Percentiles rank a stretch among this genome's conserved stretches.
phyloP scores from a whole-genome alignment of 2,113 vertebrate species.

The Sturnira hondurensis region DNA sequence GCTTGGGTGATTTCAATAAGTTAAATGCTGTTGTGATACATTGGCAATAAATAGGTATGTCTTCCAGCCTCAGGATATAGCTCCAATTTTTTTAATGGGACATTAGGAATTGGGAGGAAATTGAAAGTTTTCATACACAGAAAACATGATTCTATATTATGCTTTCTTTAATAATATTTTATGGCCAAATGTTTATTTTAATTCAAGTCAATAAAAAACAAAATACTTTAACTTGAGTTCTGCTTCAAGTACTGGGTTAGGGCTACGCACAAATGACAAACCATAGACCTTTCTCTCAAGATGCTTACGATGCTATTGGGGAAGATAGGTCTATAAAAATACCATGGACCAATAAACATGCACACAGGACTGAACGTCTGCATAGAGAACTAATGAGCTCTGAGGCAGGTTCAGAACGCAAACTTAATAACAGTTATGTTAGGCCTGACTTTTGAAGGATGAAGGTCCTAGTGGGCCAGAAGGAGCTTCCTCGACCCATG shows the following conservation, averaged over 20 bases:
- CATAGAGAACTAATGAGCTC: neutral
- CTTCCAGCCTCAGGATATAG: neutral
- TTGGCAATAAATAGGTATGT: neutral
- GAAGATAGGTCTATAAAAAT: neutral
- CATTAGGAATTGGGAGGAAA: constrained; percentile 1
- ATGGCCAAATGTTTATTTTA: neutral
- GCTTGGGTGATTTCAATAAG: neutral
- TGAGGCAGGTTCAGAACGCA: neutral
- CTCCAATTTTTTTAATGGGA: neutral
- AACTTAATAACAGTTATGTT: neutral
- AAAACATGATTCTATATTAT: neutral
- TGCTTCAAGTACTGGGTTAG: neutral
- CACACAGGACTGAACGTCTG: neutral
- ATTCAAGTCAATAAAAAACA: neutral
- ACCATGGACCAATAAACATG: neutral
- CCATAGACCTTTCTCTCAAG: neutral
- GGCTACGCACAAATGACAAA: neutral
- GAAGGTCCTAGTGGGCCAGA: neutral
- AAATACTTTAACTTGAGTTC: neutral
- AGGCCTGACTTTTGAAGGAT: neutral
- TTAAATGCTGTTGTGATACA: neutral
- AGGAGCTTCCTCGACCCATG: neutral
- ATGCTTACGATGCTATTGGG: neutral
- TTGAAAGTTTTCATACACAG: neutral
- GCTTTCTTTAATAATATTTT: neutral